Base-by-base conservation (phyloP, 2,888 invertebrate genomes). In the Thecocarcelia acutangulata region DNA sequence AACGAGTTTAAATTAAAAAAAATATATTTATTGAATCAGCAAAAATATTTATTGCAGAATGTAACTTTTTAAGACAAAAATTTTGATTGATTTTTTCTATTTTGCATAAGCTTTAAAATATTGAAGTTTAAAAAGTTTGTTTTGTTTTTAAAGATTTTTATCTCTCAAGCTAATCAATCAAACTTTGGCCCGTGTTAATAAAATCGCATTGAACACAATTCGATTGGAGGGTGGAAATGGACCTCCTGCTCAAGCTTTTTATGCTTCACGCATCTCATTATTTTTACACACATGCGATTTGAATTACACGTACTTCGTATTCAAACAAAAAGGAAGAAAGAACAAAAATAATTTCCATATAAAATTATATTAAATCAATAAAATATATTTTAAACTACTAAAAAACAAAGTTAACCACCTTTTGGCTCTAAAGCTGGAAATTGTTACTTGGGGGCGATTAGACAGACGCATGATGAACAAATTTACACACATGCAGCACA, bases 351-450 rank as follows among this genome's bases (percentile, higher is more conserved):
- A 80, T 75, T 80, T 80, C 74, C 75, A 63, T 70, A 80, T 52
- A 69, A 75, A 80, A 80, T 75, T 75, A 28, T 64, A 69, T 70
- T 63, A 44, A 75, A 75, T 69, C 66, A 74, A 68, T 73, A 59
- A 73, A 56, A 44, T 46, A 37, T 37, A 64, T 64, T 63, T 78
- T 75, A 52, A 68, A 75, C 48, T 75, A 54, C 28, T 44, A 56
- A 66, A 73, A 61, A 56, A 63, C 19, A 54, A 72, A 70, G 40
- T 61, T 42, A 64, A 74, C 64, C 48, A 64, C 74, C 64, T 64
- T 56, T 64, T 28, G 54, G 68, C 56, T 69, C 28, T 69, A 12
- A 12, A 44, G 68, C 44, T 17, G 19, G 19, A 48, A 70, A 70
- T n/a, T 48, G 21, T 0, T 58, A 33, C 33, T n/a, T 17, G 68